Evolutionary conservation across 1,140 invertebrate species (phyloP).

Genomic region (Trachymyrmex septentrionalis): DNA sequence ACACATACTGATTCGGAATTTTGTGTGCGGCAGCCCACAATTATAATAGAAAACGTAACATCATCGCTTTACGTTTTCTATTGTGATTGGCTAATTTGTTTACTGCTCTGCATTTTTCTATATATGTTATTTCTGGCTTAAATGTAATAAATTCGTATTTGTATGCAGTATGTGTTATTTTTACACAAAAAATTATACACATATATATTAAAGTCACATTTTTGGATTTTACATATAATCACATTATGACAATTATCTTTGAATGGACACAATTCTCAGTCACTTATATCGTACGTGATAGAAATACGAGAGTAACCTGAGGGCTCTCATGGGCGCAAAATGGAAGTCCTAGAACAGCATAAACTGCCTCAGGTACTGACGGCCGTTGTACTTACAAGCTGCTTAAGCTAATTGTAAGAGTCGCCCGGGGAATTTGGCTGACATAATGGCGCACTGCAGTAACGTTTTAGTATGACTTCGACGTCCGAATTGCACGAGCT

Average conservation of each 20-base stretch:
- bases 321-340: conserved; percentile 26
- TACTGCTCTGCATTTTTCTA: no score
- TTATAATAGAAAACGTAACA: no score
- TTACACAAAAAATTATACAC: no score
- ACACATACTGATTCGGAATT: no score
- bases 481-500: not conserved
- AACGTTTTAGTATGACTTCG: conserved; percentile 2
- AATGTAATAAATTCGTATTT: no score
- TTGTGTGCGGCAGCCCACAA: no score
- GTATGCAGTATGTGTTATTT: no score
- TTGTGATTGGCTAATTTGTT: no score
- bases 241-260: conserved; percentile 13
- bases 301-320: conserved; percentile 52
- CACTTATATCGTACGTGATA: conserved; percentile 55
- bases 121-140: no score
- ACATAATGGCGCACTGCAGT: conserved; percentile 24
- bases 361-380: conserved; percentile 2
- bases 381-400: conserved; percentile 69
- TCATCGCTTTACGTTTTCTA: no score
- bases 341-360: conserved; percentile 16
- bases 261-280: conserved; percentile 21
- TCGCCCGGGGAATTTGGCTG: conserved; percentile 66
- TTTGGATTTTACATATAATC: not conserved
- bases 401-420: conserved; percentile 72
- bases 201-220: no score